Conservation (phyloP, 1,140 invertebrate genomes). For the Latrodectus geometricus region DNA sequence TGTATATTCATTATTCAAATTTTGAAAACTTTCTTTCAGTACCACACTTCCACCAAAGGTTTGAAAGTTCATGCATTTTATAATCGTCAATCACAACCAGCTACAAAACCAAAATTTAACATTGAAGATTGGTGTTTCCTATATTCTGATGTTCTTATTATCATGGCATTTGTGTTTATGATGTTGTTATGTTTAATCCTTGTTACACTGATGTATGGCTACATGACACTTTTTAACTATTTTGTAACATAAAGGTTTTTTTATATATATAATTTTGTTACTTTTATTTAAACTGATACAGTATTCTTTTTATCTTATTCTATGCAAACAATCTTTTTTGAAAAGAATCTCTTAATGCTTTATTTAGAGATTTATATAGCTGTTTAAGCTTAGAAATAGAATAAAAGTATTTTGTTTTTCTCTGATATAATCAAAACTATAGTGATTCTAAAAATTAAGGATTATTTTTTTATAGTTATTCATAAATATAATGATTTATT, state of each 20-base stretch:
- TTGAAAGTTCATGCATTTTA: neutral
- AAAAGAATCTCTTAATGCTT: no score
- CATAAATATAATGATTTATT: no score
- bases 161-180: neutral
- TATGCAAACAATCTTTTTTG: no score
- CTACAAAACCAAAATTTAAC: neutral
- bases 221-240: neutral
- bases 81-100: neutral
- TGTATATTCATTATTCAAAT: neutral
- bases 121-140: neutral
- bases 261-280: no score
- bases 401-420: no score
- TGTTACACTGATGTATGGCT: neutral
- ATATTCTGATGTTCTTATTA: neutral
- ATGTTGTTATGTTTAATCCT: neutral
- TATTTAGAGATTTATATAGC: no score
- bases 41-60: neutral
- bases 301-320: no score
- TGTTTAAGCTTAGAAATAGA: no score
- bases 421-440: no score
- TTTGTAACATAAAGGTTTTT: neutral
- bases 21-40: neutral
- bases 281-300: no score
- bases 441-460: no score
- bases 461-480: no score